Evolutionary conservation across 2,113 vertebrate species (phyloP).

Genomic region (Butorides virescens): DNA sequence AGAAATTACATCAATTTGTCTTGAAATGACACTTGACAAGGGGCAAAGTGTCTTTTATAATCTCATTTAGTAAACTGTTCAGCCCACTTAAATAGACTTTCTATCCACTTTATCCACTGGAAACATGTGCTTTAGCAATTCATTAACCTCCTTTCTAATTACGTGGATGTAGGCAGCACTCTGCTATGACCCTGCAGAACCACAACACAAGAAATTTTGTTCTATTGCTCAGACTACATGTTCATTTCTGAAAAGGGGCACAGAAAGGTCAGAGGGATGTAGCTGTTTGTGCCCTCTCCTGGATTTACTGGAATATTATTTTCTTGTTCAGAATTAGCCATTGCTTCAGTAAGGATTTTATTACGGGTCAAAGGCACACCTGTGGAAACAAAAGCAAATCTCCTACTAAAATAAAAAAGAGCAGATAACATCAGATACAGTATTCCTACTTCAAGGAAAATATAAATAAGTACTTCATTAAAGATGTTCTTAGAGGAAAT

Average conservation of each 20-base stretch:
- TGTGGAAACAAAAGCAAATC: neutral
- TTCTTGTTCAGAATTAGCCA: slow-evolving; percentile 2
- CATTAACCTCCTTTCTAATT: slow-evolving; percentile 24
- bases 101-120: neutral
- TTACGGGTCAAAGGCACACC: slow-evolving; percentile 1
- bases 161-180: neutral
- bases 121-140: neutral
- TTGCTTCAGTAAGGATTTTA: slow-evolving; percentile 29
- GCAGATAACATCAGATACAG: neutral
- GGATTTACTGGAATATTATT: slow-evolving; percentile 12
- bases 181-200: neutral
- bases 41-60: neutral
- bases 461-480: slow-evolving; percentile 4
- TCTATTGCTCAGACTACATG: neutral
- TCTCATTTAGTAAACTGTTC: slow-evolving; percentile 8
- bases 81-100: neutral
- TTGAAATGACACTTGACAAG: neutral
- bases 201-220: neutral
- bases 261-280: neutral
- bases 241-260: neutral
- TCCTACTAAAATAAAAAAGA: slow-evolving; percentile 21
- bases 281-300: neutral
- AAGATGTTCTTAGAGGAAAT: slow-evolving; percentile 7
- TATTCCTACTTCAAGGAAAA: slow-evolving; percentile 5
- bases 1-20: neutral